Conservation (phyloP, 2,888 invertebrate species). For the Heteropelma amictum region DNA sequence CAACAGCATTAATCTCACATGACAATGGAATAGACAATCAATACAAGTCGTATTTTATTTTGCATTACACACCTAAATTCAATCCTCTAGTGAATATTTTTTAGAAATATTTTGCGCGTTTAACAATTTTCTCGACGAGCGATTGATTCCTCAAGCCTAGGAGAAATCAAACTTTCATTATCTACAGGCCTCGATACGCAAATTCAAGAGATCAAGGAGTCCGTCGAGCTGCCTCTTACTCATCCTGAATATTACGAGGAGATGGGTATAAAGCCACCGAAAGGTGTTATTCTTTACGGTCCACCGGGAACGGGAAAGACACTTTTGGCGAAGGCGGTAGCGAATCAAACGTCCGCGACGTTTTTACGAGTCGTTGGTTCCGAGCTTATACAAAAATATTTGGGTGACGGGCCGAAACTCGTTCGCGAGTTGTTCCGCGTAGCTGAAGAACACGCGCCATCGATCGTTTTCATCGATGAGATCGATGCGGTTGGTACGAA, state of each 20-base stretch:
- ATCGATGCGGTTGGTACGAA: conserved; percentile 99
- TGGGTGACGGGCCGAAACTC: conserved; percentile 99
- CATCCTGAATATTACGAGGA: conserved; percentile 99
- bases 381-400: conserved; percentile 98
- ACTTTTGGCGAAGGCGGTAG: conserved; percentile 98
- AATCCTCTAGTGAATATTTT: no score
- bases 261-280: conserved; percentile 99
- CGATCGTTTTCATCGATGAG: conserved; percentile 99
- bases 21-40: no score
- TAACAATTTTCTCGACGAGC: neutral
- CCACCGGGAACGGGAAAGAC: conserved; percentile 99
- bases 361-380: conserved; percentile 99
- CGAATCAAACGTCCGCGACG: conserved; percentile 99
- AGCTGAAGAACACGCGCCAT: conserved; percentile 99
- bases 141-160: neutral
- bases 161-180: neutral
- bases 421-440: conserved; percentile 98
- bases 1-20: no score
- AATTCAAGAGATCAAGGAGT: conserved; percentile 98
- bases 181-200: conserved; percentile 91
- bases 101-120: neutral
- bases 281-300: conserved; percentile 99
- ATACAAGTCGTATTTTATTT: no score
- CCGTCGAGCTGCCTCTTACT: conserved; percentile 98
- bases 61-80: no score